Percentiles rank a stretch among this genome's conserved stretches.
These are phyloP conservation scores for Pinna nobilis DNA, from an alignment of 1,140 invertebrate species.

Conservation along the genomic window DNA sequence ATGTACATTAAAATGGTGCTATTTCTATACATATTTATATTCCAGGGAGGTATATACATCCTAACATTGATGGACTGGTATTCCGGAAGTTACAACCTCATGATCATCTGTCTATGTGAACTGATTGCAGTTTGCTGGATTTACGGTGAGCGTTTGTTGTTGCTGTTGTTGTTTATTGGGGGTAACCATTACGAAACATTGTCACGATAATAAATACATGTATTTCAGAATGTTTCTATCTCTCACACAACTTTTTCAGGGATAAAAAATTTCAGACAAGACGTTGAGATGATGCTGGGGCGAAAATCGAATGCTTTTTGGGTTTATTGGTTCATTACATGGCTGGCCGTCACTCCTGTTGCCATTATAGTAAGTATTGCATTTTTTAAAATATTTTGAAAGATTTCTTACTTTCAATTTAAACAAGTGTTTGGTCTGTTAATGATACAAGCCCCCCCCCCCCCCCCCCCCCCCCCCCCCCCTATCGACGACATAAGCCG, in stretches of 20 bases:
- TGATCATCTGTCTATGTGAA: slow-evolving; percentile 80
- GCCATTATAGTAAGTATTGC: slow-evolving; percentile 53
- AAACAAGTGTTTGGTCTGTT: too few relatives aligned
- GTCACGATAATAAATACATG: too few relatives aligned
- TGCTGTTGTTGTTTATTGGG: too few relatives aligned
- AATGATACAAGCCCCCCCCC: too few relatives aligned
- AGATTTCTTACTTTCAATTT: too few relatives aligned
- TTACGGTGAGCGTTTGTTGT: slow-evolving; percentile 83
- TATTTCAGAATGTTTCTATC: too few relatives aligned
- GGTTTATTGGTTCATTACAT: slow-evolving; percentile 74
- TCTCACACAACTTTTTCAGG: slow-evolving; percentile 47
- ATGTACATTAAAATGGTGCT: too few relatives aligned
- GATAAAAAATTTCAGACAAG: slow-evolving; percentile 76
- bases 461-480: too few relatives aligned
- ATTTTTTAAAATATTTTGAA: too few relatives aligned
- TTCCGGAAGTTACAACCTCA: slow-evolving; percentile 89
- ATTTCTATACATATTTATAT: too few relatives aligned
- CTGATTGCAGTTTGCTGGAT: slow-evolving; percentile 83
- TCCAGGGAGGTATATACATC: slow-evolving; percentile 84
- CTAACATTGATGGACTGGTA: slow-evolving; percentile 89
- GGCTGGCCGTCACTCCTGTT: slow-evolving; percentile 54
- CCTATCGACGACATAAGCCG: too few relatives aligned
- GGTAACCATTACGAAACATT: too few relatives aligned
- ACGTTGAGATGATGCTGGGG: slow-evolving; percentile 83
- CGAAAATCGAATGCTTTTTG: slow-evolving; percentile 71